Base-by-base conservation (phyloP, 2,888 invertebrate species). In the Nesidiocoris tenuis region DNA sequence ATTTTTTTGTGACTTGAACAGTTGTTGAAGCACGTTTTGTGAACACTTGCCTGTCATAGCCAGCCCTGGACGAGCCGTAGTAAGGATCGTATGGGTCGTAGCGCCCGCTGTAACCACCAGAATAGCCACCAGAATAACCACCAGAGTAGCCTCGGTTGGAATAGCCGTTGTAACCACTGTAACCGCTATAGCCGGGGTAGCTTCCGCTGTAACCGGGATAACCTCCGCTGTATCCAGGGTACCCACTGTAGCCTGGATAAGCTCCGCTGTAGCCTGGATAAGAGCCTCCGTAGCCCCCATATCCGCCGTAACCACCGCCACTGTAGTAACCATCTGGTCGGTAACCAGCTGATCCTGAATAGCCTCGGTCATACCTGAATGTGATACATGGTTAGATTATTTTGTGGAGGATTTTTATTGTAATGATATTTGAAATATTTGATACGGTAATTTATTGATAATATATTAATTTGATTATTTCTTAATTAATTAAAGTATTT, bases 1-100 rank as follows among this genome's bases (percentile, higher is more conserved):
- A 39, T 57, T 75, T 75, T 17, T 57, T 21, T 0, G 74, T n/a
- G n/a, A 74, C 65, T 22, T 74, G 55, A 25, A 74, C 59, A 16
- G 74, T 55, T 5, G 56, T 65, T 7, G 56, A 22, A 16, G 56
- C 23, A 7, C 66, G 57, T 66, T 75, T 66, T n/a, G 66, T 9
- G 22, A 56, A 66, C 19, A 75, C 68, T 68, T 70, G 61, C 68
- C 75, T 75, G 68, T 68, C 75, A 18, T 75, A 74, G 19, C 74
- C 74, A 9, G 74, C 56, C 56, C 74, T 54, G 5, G 64, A 19
- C 12, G 61, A 61, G 1, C 74, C 65, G 57, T 74, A 74, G 68
- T 75, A 75, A n/a, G 75, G 68, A 59, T 75, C 75, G 61, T 75
- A 75, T 1, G 75, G 75, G 61, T 75, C 75, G 75, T 75, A 75